Percentiles rank a stretch among this genome's conserved stretches.
Conservation (phyloP, 1,140 invertebrate species). For the Heliothis virescens region DNA sequence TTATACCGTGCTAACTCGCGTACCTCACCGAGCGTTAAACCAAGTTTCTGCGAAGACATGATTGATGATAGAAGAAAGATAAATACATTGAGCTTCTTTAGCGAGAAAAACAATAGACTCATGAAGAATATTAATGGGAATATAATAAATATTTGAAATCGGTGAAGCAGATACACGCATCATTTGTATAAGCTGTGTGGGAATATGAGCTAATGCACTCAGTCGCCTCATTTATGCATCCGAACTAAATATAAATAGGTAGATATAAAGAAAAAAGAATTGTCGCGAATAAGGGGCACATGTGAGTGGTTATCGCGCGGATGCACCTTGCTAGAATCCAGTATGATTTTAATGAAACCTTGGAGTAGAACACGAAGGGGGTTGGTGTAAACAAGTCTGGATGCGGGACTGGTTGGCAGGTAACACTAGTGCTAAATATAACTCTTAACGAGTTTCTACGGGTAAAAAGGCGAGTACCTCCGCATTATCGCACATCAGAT, state of each 20-base stretch:
- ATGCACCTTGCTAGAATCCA: not conserved
- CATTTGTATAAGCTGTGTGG: not conserved
- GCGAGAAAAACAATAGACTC: constrained; percentile 8
- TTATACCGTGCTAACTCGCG: constrained; percentile 8
- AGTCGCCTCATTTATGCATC: not conserved
- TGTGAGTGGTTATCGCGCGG: not conserved
- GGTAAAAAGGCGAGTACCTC: constrained; percentile 33
- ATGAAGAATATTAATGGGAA: not conserved
- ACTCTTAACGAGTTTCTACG: constrained; percentile 49
- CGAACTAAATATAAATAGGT: not conserved
- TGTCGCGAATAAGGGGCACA: not conserved
- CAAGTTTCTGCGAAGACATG: not conserved
- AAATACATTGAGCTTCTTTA: not conserved
- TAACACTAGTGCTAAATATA: constrained; percentile 56
- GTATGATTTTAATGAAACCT: constrained; percentile 32
- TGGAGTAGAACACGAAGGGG: constrained; percentile 18
- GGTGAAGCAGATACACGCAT: not conserved
- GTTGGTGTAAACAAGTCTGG: constrained; percentile 39
- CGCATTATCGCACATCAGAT: constrained; percentile 38
- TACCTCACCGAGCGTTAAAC: not conserved
- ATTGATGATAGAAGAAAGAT: constrained; percentile 9
- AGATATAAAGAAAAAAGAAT: not conserved
- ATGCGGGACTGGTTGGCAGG: constrained; percentile 58
- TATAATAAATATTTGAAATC: not conserved
- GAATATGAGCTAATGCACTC: not conserved